Percentiles rank a stretch among this genome's conserved stretches.
phyloP scores from a whole-genome alignment of 2,888 invertebrate species.

The Pyrocoelia pectoralis region DNA sequence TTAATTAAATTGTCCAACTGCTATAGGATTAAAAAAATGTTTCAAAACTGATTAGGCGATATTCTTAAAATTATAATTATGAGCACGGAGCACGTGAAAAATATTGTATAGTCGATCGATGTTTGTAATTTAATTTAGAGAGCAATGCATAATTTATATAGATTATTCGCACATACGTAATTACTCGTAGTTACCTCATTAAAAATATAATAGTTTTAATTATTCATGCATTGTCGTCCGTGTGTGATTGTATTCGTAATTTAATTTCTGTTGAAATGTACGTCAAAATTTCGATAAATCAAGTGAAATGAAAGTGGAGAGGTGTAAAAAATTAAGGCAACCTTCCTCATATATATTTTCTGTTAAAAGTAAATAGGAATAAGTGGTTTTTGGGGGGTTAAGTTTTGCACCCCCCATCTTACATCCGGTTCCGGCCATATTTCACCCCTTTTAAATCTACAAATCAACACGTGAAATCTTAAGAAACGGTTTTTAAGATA shows the following conservation, averaged over 20 bases:
- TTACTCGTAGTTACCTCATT: slow-evolving; percentile 9
- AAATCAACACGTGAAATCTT: slow-evolving; percentile 53
- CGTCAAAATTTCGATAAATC: background rate
- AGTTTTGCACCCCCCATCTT: slow-evolving; percentile 39
- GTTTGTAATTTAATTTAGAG: background rate
- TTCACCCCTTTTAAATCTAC: slow-evolving; percentile 51
- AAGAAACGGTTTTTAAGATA: slow-evolving; percentile 20
- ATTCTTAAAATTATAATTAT: background rate
- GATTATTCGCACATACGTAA: slow-evolving; percentile 1
- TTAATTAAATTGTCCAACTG: too few species aligned
- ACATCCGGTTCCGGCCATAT: slow-evolving; percentile 55
- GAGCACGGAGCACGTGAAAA: background rate
- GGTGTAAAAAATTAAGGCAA: too few species aligned
- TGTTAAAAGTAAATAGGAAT: slow-evolving; percentile 35
- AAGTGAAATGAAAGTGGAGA: background rate
- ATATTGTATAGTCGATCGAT: background rate
- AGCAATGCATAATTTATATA: slow-evolving; percentile 2
- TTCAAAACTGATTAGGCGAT: background rate
- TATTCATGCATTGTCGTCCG: slow-evolving; percentile 15
- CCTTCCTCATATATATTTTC: too few species aligned
- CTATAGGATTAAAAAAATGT: too few species aligned
- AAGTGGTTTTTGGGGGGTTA: slow-evolving; percentile 20
- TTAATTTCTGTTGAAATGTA: slow-evolving; percentile 6
- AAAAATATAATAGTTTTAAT: slow-evolving; percentile 16
- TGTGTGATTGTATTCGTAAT: slow-evolving; percentile 19